Base-by-base conservation (phyloP, 92 coral and sea anemone genomes). In the Actinernus sp. region DNA sequence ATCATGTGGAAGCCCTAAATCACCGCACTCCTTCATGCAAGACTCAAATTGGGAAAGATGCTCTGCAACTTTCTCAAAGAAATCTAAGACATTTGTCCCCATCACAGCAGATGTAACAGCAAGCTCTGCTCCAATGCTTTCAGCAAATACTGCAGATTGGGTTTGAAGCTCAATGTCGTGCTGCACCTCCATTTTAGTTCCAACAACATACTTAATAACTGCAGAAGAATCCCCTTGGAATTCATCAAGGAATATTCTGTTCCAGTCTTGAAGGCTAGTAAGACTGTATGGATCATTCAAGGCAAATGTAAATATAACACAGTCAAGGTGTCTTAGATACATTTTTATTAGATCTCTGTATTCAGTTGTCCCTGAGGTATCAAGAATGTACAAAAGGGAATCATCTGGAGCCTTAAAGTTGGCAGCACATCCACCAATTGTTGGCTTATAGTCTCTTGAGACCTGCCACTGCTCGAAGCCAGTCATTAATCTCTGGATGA, bases 301-400 rank as follows among this genome's bases (percentile, higher is more conserved):
- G 12, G 92, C 79, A 53, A 81, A 81, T 22, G 78, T 84, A 39
- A 87, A 68, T 48, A 87, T 68, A 4, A 74, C 68, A 58, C 88
- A 70, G 49, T 87, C 84, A 36, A 87, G 43, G 18, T 53, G 34
- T 38, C 59, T 56, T 4, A 87, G 79, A 56, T 81, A 81, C 3
- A 66, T 52, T 29, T 81, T 28, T 14, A 24, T 29, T 45, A 81
- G 68, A 19, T 53, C 25, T 31, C 32, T 33, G 27, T 24, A 41
- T 31, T 68, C 88, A 9, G 24, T 49, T 13, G 24, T 60, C 5
- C 93, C 93, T n/a, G 93, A 74, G 13, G 84, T 47, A 55, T 87
- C 93, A 17, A 78, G 52, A 28, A 81, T 41, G 54, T 67, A 84
- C 1, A 87, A 69, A 49, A 71, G 33, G 40, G 84, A 68, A 26